These are phyloP conservation scores for Pharmacophagus antenor DNA, from an alignment of 2,888 invertebrate genomes.

Conservation along the genomic window DNA sequence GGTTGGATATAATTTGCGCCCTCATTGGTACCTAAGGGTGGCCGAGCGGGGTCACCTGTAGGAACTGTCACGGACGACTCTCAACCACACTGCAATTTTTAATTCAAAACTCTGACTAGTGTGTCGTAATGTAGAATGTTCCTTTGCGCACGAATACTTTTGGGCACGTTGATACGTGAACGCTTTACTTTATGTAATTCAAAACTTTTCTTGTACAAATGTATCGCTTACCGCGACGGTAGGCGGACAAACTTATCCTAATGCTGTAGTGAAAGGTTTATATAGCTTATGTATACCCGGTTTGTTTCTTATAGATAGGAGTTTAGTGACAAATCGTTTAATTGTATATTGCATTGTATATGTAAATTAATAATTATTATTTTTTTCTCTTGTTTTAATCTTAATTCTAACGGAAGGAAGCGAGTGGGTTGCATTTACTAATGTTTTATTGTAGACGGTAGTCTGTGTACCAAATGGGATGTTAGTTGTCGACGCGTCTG, in stretches of 20 bases:
- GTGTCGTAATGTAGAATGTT: slow-evolving; percentile 47
- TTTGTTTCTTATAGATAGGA: slow-evolving; percentile 26
- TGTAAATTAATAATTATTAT: slow-evolving; percentile 53
- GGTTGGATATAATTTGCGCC: slow-evolving; percentile 41
- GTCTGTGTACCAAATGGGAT: slow-evolving; percentile 72
- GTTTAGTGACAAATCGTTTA: slow-evolving; percentile 39
- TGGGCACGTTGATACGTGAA: slow-evolving; percentile 19
- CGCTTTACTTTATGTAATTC: slow-evolving; percentile 12
- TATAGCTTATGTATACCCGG: slow-evolving; percentile 6
- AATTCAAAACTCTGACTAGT: slow-evolving; percentile 70
- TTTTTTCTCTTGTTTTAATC: not conserved
- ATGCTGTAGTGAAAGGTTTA: not conserved
- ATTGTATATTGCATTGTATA: slow-evolving; percentile 70
- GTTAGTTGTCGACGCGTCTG: slow-evolving; percentile 39
- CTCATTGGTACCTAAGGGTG: slow-evolving; percentile 44
- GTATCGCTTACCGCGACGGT: slow-evolving; percentile 19
- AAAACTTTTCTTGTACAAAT: slow-evolving; percentile 28
- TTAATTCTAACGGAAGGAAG: slow-evolving; percentile 45
- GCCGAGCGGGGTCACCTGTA: slow-evolving; percentile 43
- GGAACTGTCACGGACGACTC: slow-evolving; percentile 45
- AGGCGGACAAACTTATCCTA: slow-evolving; percentile 12
- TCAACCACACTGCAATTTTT: slow-evolving; percentile 68
- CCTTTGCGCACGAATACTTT: too few relatives aligned
- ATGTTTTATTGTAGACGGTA: slow-evolving; percentile 74
- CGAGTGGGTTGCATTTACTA: slow-evolving; percentile 79